A percentile compares a stretch with the other conserved stretches of the same genome.
Evolutionary conservation across 2,113 vertebrate species (phyloP).

Genomic region (Lagopus leucura): DNA sequence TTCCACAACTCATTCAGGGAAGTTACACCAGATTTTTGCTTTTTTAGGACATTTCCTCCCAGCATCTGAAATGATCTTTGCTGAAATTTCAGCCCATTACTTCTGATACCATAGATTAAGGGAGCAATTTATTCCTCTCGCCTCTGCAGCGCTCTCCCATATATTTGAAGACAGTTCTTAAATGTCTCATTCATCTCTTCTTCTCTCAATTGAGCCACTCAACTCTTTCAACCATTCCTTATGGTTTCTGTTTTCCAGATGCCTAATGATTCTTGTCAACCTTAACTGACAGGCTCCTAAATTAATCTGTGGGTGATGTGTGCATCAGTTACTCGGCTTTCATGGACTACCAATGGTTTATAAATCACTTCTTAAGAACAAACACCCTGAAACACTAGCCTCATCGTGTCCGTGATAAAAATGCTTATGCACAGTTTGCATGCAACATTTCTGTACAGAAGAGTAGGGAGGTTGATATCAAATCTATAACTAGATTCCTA

Average conservation of each 20-base stretch:
- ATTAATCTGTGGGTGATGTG: neutral
- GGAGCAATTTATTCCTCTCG: neutral
- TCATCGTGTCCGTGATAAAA: neutral
- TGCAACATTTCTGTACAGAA: neutral
- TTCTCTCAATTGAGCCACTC: neutral
- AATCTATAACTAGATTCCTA: neutral
- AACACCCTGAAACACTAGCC: neutral
- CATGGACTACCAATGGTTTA: neutral
- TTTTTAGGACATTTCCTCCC: neutral
- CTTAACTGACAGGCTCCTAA: neutral
- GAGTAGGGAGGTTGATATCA: neutral
- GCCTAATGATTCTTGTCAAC: neutral
- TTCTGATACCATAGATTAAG: neutral
- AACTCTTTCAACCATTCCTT: neutral
- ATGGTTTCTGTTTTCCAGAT: neutral
- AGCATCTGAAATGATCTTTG: neutral
- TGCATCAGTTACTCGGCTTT: neutral
- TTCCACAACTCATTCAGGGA: neutral
- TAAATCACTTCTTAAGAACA: neutral
- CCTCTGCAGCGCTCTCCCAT: neutral
- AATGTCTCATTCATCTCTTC: neutral
- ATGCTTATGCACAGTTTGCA: accelerated
- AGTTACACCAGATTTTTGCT: accelerated
- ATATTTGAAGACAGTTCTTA: neutral
- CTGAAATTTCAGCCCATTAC: neutral